A percentile compares a stretch with the other conserved stretches of the same genome.
Conservation (phyloP, 2,888 invertebrate species). For the Drosophila prostipennis region DNA sequence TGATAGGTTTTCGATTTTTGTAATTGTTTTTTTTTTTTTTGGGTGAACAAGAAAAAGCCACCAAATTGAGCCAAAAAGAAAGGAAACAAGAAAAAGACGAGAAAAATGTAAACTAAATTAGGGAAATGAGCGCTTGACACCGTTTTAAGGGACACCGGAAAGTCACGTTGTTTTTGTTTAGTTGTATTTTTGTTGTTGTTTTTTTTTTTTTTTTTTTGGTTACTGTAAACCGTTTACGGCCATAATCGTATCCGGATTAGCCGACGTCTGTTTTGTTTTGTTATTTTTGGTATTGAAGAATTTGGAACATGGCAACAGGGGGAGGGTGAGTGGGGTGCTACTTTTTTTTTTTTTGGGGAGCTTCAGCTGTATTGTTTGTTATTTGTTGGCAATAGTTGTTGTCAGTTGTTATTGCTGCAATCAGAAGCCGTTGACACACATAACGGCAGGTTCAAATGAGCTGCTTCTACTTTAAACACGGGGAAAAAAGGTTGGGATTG, state of each 20-base stretch:
- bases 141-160: constrained; percentile 65
- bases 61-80: constrained; percentile 20
- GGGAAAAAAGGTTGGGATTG: neutral
- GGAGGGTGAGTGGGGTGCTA: neutral
- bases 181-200: neutral
- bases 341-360: constrained; percentile 17
- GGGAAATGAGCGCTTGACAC: constrained; percentile 77
- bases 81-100: constrained; percentile 22
- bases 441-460: constrained; percentile 30
- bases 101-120: constrained; percentile 67
- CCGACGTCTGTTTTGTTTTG: constrained; percentile 31
- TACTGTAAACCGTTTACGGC: constrained; percentile 63
- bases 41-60: constrained; percentile 18
- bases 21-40: constrained; percentile 2
- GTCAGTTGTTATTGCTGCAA: constrained; percentile 34
- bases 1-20: constrained; percentile 28
- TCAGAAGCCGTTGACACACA: constrained; percentile 39
- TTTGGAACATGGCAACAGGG: constrained; percentile 22
- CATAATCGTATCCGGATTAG: constrained; percentile 72
- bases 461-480: constrained; percentile 6
- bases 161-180: constrained; percentile 36
- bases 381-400: constrained; percentile 27
- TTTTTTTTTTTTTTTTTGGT: constrained; percentile 10
- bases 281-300: constrained; percentile 26
- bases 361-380: constrained; percentile 26